These are phyloP conservation scores for Paramisgurnus dabryanus DNA, from an alignment of 2,113 vertebrate genomes.

Conservation along the genomic window DNA sequence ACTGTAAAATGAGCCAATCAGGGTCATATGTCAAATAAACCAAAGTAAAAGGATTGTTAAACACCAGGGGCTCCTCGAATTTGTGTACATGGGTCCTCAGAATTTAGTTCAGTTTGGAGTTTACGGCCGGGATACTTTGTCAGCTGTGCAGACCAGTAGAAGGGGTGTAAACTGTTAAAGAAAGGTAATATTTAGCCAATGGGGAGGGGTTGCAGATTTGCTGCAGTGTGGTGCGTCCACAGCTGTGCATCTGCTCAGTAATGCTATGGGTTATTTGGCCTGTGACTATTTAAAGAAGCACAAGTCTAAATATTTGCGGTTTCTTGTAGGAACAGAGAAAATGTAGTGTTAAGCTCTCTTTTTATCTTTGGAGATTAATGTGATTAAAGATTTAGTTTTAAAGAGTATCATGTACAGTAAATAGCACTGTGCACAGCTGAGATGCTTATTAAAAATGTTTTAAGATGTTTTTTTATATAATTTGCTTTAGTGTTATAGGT, in stretches of 20 bases:
- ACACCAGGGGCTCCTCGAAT: not conserved
- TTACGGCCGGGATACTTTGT: not conserved
- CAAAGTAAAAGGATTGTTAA: not conserved
- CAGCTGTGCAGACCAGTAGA: constrained; percentile 18
- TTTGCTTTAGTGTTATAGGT: no score
- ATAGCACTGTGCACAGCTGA: no score
- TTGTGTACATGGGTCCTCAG: not conserved
- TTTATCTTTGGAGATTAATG: not conserved
- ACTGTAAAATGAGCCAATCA: not conserved
- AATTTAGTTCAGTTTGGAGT: constrained; percentile 7
- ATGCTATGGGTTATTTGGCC: constrained; percentile 9
- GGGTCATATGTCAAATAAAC: not conserved
- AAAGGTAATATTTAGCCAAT: not conserved
- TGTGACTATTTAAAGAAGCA: constrained; percentile 36
- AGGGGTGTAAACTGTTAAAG: not conserved
- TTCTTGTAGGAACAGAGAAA: not conserved
- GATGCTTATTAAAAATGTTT: no score
- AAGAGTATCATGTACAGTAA: no score
- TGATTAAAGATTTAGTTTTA: not conserved
- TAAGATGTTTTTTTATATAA: no score
- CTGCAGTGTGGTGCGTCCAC: constrained; percentile 16
- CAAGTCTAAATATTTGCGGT: constrained; percentile 32
- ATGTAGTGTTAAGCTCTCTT: not conserved
- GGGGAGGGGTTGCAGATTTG: not conserved
- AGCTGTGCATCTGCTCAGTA: not conserved